Evolutionary conservation across 2,888 invertebrate genomes (phyloP).

Genomic region (Hyles lineata): DNA sequence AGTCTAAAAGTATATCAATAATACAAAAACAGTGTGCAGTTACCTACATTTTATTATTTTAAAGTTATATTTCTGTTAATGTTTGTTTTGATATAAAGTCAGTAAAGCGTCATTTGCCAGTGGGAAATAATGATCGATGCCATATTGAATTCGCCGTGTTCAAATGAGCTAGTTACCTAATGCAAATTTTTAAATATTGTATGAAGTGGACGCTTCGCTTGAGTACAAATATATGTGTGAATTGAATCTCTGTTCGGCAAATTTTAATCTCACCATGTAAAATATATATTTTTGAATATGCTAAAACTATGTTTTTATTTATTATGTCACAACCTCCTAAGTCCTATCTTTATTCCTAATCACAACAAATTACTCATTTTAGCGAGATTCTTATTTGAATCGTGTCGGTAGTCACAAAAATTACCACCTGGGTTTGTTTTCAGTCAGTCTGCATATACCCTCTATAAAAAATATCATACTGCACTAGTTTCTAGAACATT

Average conservation of each 20-base stretch:
- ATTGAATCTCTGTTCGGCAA: constrained; percentile 62
- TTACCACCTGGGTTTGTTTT: no score
- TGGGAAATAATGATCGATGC: background rate
- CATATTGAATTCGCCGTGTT: constrained; percentile 14
- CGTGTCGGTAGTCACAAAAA: no score
- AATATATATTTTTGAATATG: constrained; percentile 76
- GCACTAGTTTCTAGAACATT: no score
- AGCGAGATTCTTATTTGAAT: no score
- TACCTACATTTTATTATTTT: constrained; percentile 4
- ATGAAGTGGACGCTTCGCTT: constrained; percentile 9
- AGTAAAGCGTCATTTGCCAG: background rate
- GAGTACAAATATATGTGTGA: constrained; percentile 39
- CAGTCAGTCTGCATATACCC: no score
- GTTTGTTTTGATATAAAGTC: background rate
- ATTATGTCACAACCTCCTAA: background rate
- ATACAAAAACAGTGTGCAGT: background rate
- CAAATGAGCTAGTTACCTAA: constrained; percentile 20
- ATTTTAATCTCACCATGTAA: constrained; percentile 64
- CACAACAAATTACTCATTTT: no score
- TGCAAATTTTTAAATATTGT: constrained; percentile 16
- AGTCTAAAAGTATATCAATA: constrained; percentile 2
- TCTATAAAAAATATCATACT: no score
- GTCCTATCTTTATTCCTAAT: background rate
- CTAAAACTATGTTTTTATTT: constrained; percentile 52
- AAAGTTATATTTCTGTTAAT: constrained; percentile 18